Conservation (phyloP, 1,140 invertebrate genomes). For the Tyrophagus putrescentiae region DNA sequence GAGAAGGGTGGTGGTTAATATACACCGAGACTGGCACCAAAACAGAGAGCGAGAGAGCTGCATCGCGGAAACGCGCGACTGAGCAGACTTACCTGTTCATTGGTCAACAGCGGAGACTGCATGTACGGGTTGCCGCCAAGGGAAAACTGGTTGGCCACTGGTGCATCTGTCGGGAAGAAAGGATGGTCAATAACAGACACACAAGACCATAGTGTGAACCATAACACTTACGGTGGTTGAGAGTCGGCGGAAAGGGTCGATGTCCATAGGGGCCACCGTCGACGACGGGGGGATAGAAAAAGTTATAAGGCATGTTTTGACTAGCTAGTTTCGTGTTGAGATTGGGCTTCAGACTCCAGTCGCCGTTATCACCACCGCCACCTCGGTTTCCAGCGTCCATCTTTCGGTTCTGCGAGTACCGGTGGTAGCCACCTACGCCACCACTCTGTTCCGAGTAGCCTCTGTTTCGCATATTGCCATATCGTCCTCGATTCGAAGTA, state of each 20-base stretch:
- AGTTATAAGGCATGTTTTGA: conserved; percentile 10
- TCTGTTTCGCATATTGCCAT: too few relatives aligned
- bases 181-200: too few relatives aligned
- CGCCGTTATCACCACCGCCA: not conserved
- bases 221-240: conserved; percentile 5
- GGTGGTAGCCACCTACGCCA: too few relatives aligned
- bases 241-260: not conserved
- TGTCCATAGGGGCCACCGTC: not conserved
- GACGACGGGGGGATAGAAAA: not conserved
- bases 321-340: conserved; percentile 6
- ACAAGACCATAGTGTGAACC: not conserved
- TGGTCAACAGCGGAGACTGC: conserved; percentile 1
- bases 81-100: not conserved
- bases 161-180: not conserved
- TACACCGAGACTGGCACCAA: too few relatives aligned
- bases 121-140: conserved; percentile 3
- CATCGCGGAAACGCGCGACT: not conserved
- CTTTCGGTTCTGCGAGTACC: not conserved
- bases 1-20: not conserved
- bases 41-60: too few relatives aligned
- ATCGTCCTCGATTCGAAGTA: not conserved
- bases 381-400: not conserved
- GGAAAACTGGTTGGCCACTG: not conserved
- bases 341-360: conserved; percentile 10
- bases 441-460: too few relatives aligned